Evolutionary conservation across 1,140 invertebrate genomes (phyloP).

Genomic region (Ostrea edulis): DNA sequence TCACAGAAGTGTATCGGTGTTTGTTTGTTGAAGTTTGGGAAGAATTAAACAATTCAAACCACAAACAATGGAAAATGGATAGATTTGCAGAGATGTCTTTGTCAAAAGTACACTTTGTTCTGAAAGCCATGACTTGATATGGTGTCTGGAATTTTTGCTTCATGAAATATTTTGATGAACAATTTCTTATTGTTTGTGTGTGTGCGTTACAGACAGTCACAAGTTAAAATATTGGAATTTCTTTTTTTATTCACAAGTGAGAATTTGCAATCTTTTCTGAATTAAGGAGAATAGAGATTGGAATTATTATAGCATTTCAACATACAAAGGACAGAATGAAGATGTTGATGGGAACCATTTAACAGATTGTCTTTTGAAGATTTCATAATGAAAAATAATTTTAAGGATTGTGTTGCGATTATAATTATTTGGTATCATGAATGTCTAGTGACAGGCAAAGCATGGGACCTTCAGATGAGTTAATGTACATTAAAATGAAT

Average conservation of each 20-base stretch:
- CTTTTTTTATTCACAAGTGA: neutral
- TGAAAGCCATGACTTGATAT: neutral
- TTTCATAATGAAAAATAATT: slow-evolving; percentile 1
- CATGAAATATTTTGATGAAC: neutral
- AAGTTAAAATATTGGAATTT: neutral
- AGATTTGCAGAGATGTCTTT: neutral
- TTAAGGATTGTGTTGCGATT: neutral
- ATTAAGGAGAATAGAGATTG: neutral
- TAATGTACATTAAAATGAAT: slow-evolving; percentile 49
- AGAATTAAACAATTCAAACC: slow-evolving; percentile 1
- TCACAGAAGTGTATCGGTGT: neutral
- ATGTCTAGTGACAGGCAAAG: neutral
- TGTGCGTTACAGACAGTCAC: neutral
- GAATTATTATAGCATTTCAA: neutral
- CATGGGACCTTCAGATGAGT: slow-evolving; percentile 17
- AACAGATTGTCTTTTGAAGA: neutral
- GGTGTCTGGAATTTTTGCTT: neutral
- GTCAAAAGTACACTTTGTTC: slow-evolving; percentile 4
- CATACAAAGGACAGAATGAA: neutral
- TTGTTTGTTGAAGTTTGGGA: slow-evolving; percentile 3
- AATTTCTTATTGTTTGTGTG: neutral
- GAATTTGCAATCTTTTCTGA: neutral
- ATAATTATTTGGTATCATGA: neutral
- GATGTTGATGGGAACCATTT: neutral
- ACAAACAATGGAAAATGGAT: slow-evolving; percentile 27